Evolutionary conservation across 2,113 vertebrate species (phyloP), one percentile per base, ranked within the genome.

Genomic region (Chelonoidis abingdonii): DNA sequence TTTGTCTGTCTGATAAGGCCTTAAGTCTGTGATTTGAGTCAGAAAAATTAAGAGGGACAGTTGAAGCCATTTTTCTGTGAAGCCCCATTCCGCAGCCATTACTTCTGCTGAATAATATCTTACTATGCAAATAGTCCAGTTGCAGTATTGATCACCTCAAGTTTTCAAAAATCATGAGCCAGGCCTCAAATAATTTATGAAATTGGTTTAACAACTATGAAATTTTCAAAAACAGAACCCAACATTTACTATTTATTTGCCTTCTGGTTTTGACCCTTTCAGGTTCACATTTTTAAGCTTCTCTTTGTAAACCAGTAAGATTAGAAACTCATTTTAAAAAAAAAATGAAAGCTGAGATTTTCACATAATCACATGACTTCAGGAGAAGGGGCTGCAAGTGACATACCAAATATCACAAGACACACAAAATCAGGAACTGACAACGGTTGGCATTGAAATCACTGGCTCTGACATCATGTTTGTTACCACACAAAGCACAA

Each of bases 41-140:
- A 14, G 72, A 79, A 84, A 53, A 85, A 38, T 8, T 31, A 1
- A 25, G 3, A 0, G 1, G 4, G 0, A 0, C 0, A 2, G 69
- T 3, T 84, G 76, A 21, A 52, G 13, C 22, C 29, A 53, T 80
- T 85, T 85, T 54, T 87, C 22, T 86, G 2, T 1, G 0, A 84
- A 3, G 52, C 8, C 85, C 38, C 3, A 13, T 5, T 47, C 24
- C 9, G 84, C 54, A 86, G 24, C 16, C 79, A 52, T 38, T 82
- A 56, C 1, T 3, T 1, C 9, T 52, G 76, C 52, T 50, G 56
- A 81, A 89, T 47, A 92, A 88, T 27, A 82, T 2, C 25, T 65
- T 83, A 62, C 81, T 54, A 91, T 83, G 27, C 8, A 47, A 47
- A 78, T 25, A 78, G 75, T 7, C 44, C 22, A 25, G 41, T 13